Evolutionary conservation across 2,888 invertebrate genomes (phyloP).

Genomic region (Ochropacha duplaris): DNA sequence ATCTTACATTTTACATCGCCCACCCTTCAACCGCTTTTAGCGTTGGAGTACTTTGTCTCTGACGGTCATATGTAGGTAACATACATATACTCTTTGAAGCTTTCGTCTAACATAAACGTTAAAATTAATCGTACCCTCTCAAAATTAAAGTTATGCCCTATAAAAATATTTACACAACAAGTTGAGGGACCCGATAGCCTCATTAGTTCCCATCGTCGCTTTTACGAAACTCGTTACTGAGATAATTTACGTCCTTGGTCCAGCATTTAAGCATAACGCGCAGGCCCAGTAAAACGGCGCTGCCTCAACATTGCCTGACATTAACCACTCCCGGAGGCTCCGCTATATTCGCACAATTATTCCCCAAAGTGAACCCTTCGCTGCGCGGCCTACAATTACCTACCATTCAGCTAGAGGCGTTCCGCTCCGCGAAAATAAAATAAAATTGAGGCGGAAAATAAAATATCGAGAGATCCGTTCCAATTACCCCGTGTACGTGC

Average conservation of each 20-base stretch:
- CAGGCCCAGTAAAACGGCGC: constrained; percentile 62
- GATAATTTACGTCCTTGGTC: constrained; percentile 79
- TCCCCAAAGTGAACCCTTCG: constrained; percentile 78
- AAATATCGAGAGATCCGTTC: constrained; percentile 67
- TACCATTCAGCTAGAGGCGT: constrained; percentile 72
- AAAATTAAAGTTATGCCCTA: constrained; percentile 73
- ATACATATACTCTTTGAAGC: constrained; percentile 11
- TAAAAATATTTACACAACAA: constrained; percentile 75
- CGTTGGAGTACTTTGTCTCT: constrained; percentile 41
- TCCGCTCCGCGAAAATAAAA: constrained; percentile 65
- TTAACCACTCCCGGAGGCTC: constrained; percentile 77
- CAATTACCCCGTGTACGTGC: constrained; percentile 57
- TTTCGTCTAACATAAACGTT: constrained; percentile 50
- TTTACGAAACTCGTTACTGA: constrained; percentile 75
- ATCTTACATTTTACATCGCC: constrained; percentile 36
- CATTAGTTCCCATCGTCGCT: constrained; percentile 76
- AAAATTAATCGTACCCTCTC: constrained; percentile 68
- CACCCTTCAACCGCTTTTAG: constrained; percentile 44
- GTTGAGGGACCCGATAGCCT: constrained; percentile 69
- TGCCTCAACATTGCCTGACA: constrained; percentile 68
- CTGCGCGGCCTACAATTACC: constrained; percentile 78
- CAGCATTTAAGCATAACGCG: constrained; percentile 66
- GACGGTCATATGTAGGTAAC: constrained; percentile 10
- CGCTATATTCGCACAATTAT: constrained; percentile 78
- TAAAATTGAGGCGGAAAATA: constrained; percentile 75